These are phyloP conservation scores for Anguilla rostrata DNA, from an alignment of 2,113 vertebrate genomes.

Conservation along the genomic window DNA sequence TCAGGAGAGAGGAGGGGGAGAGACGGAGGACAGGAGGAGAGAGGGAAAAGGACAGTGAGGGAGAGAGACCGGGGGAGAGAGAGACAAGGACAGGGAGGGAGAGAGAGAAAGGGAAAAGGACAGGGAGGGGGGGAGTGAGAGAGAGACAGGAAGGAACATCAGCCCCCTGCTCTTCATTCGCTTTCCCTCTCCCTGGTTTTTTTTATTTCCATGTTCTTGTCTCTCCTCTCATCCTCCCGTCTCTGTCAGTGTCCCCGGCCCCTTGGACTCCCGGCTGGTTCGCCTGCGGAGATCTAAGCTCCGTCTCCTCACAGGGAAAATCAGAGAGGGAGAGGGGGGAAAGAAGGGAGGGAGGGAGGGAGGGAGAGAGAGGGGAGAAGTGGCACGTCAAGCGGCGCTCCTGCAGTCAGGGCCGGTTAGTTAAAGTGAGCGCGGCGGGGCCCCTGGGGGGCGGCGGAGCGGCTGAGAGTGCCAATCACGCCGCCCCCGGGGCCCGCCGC, in stretches of 20 bases:
- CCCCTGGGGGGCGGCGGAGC: slow-evolving; percentile 57
- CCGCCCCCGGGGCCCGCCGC: slow-evolving; percentile 59
- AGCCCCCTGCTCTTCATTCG: slow-evolving; percentile 23
- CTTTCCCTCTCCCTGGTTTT: slow-evolving; percentile 29
- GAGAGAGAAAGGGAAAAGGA: neutral
- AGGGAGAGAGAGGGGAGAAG: slow-evolving; percentile 24
- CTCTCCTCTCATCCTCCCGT: slow-evolving; percentile 15
- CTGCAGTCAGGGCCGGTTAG: slow-evolving; percentile 72
- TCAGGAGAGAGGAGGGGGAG: neutral
- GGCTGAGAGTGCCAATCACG: slow-evolving; percentile 69
- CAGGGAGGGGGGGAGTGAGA: neutral
- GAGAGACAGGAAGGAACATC: neutral
- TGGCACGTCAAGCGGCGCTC: slow-evolving; percentile 60
- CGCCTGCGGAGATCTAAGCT: slow-evolving; percentile 8
- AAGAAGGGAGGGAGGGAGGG: slow-evolving; percentile 5
- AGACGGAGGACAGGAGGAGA: neutral
- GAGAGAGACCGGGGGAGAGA: neutral
- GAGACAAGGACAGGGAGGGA: neutral
- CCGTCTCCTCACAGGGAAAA: slow-evolving; percentile 6
- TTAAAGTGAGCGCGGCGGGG: slow-evolving; percentile 64
- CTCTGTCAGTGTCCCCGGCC: slow-evolving; percentile 3
- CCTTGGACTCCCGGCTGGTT: slow-evolving; percentile 21
- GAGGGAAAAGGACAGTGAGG: neutral
- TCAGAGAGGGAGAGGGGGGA: neutral
- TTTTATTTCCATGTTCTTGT: neutral